These are phyloP conservation scores for Lycopodina hypogea DNA, from an alignment of 37 sponge, comb jelly and placozoan species.

Conservation along the genomic window DNA sequence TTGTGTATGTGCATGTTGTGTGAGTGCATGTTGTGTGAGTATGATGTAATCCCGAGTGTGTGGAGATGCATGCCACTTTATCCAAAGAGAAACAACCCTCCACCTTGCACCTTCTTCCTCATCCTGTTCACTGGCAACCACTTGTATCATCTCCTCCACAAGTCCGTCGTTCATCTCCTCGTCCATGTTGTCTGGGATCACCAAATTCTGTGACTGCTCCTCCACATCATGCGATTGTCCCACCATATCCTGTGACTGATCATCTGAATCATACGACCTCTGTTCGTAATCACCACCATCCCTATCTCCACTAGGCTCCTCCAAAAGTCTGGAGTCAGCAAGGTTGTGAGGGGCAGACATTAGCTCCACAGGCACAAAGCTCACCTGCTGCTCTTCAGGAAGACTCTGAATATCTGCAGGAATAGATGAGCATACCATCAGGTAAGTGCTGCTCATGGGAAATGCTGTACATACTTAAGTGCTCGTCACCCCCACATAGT, in stretches of 20 bases:
- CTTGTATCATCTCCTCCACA: conserved; percentile 37
- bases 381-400: not conserved
- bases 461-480: too few relatives aligned
- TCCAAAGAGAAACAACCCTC: too few relatives aligned
- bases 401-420: conserved; percentile 3
- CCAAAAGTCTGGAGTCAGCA: conserved; percentile 7
- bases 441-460: too few relatives aligned
- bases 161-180: conserved; percentile 36
- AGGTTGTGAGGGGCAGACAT: not conserved
- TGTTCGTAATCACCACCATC: too few relatives aligned
- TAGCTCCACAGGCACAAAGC: not conserved
- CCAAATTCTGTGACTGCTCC: conserved; percentile 14
- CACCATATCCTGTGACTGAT: conserved; percentile 15
- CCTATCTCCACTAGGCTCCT: conserved; percentile 19
- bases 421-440: too few relatives aligned
- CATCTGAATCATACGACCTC: not conserved
- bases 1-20: too few relatives aligned
- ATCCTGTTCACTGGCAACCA: conserved; percentile 8
- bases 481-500: too few relatives aligned
- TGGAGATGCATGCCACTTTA: too few relatives aligned
- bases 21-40: too few relatives aligned
- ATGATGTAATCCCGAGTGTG: too few relatives aligned
- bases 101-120: too few relatives aligned
- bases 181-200: not conserved
- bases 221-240: not conserved